Evolutionary conservation across 2,888 invertebrate species (phyloP).

Genomic region (Philhelius pedissequus): DNA sequence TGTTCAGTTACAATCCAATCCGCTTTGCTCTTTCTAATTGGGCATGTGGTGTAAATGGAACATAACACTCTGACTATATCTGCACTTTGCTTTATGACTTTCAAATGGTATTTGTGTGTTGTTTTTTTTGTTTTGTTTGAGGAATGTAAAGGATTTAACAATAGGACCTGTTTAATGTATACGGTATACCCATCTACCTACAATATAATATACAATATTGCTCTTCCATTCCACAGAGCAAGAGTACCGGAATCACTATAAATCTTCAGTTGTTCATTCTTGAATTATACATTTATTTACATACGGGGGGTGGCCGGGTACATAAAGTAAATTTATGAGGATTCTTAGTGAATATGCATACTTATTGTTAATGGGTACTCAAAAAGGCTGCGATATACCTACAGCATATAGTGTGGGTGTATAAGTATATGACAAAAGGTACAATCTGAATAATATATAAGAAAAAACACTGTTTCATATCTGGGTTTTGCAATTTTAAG

Average conservation of each 20-base stretch:
- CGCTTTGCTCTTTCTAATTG: constrained; percentile 8
- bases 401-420: neutral
- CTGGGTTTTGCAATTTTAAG: neutral
- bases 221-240: neutral
- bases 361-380: constrained; percentile 38
- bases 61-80: constrained; percentile 3
- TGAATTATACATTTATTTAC: constrained; percentile 33
- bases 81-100: constrained; percentile 23
- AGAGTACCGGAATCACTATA: constrained; percentile 53
- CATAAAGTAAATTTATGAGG: constrained; percentile 59
- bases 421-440: neutral
- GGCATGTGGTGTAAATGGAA: constrained; percentile 24
- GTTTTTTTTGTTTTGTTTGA: neutral
- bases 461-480: neutral
- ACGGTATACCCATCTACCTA: neutral
- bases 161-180: constrained; percentile 16
- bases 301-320: neutral
- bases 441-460: neutral
- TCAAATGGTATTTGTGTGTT: constrained; percentile 1
- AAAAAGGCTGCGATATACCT: neutral
- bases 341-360: constrained; percentile 23
- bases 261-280: constrained; percentile 53
- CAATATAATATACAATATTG: neutral
- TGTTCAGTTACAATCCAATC: neutral
- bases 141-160: constrained; percentile 10